Evolutionary conservation across 1,140 invertebrate species (phyloP).

Genomic region (Pseudomyrmex flavicornis): DNA sequence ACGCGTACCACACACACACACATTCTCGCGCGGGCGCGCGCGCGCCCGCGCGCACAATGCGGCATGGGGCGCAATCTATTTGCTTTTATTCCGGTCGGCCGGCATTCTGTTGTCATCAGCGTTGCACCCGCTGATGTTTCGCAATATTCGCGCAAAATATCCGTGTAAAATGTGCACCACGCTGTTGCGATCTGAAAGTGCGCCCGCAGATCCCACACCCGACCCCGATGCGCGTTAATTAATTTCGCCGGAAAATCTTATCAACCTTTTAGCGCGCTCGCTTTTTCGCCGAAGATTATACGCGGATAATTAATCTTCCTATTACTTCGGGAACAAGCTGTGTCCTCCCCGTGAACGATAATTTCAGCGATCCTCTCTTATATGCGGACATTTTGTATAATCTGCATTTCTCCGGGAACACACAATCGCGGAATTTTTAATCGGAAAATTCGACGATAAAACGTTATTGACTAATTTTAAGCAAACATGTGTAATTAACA

Average conservation of each 20-base stretch:
- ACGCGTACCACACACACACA: not conserved
- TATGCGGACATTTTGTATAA: not conserved
- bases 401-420: not conserved
- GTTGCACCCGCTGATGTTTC: constrained; percentile 44
- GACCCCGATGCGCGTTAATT: not conserved
- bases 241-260: constrained; percentile 22
- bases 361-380: not conserved
- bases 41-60: constrained; percentile 36
- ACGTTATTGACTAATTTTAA: not conserved
- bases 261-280: not conserved
- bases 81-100: constrained; percentile 45
- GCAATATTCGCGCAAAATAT: constrained; percentile 49
- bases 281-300: not conserved
- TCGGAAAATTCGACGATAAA: constrained; percentile 4
- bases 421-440: not conserved
- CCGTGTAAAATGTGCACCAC: constrained; percentile 11
- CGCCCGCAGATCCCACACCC: not conserved
- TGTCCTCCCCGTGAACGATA: not conserved
- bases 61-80: constrained; percentile 38
- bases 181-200: not conserved
- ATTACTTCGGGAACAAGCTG: not conserved
- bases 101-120: constrained; percentile 50
- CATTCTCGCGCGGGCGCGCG: not conserved
- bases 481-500: constrained; percentile 28
- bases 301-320: constrained; percentile 9